A percentile compares a stretch with the other conserved stretches of the same genome.
phyloP scores from a whole-genome alignment of 2,888 invertebrate genomes.

The Escarpia spicata region DNA sequence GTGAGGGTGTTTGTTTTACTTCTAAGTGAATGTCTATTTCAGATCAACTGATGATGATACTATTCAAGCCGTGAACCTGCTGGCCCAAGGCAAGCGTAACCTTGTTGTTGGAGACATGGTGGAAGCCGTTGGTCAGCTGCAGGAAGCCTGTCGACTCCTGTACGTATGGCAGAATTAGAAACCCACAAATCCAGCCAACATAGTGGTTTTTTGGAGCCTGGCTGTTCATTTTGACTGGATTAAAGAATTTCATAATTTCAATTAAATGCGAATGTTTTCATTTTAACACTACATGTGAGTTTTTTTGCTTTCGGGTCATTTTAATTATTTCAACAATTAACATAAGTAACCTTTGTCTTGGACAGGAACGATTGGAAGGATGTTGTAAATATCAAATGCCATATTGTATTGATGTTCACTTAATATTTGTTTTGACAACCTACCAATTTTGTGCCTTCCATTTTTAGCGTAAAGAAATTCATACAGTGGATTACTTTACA shows the following conservation, averaged over 20 bases:
- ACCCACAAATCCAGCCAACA: background rate
- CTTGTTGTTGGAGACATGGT: constrained; percentile 63
- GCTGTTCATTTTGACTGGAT: background rate
- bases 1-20: too few species aligned
- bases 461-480: too few species aligned
- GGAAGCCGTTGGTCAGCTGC: constrained; percentile 61
- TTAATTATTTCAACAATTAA: background rate
- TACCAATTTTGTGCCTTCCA: too few species aligned
- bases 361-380: too few species aligned
- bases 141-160: constrained; percentile 62
- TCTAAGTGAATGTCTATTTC: background rate
- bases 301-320: background rate
- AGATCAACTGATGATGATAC: background rate
- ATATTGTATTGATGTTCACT: too few species aligned
- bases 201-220: background rate
- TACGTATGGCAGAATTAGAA: constrained; percentile 45
- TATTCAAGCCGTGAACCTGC: constrained; percentile 51
- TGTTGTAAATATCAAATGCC: too few species aligned
- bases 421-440: too few species aligned
- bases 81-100: constrained; percentile 63
- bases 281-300: background rate
- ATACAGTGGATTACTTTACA: too few species aligned
- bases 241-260: background rate
- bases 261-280: too few species aligned
- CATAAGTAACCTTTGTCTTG: background rate